A percentile compares a stretch with the other conserved stretches of the same genome.
phyloP scores from a whole-genome alignment of 2,113 vertebrate genomes.

The Toxostoma redivivum region DNA sequence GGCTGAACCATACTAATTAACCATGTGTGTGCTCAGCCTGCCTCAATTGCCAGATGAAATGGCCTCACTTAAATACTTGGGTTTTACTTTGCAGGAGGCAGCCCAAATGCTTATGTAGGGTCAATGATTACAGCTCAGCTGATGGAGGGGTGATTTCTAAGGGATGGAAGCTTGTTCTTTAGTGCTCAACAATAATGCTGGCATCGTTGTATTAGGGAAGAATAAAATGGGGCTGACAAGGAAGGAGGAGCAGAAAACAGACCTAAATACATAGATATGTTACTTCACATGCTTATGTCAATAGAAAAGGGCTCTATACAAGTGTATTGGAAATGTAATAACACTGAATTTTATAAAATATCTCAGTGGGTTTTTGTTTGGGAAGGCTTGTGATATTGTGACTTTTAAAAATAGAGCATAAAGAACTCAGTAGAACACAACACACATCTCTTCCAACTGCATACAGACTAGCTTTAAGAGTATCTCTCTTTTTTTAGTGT shows the following conservation, averaged over 20 bases:
- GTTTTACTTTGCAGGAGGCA: not conserved
- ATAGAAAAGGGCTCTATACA: not conserved
- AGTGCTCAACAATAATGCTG: rapidly evolving
- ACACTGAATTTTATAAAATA: not conserved
- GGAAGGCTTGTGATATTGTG: not conserved
- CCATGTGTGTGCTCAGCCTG: slow-evolving; percentile 20
- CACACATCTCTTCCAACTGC: not conserved
- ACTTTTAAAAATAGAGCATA: not conserved
- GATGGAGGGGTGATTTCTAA: not conserved
- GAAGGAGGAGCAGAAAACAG: not conserved
- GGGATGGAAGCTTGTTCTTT: not conserved
- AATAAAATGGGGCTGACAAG: not conserved
- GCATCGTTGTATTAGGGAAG: not conserved
- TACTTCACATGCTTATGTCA: not conserved
- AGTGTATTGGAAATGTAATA: not conserved
- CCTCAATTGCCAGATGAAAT: not conserved
- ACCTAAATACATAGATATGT: not conserved
- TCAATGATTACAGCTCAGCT: not conserved
- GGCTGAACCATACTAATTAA: slow-evolving; percentile 56
- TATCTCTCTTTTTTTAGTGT: not conserved
- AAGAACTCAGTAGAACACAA: not conserved
- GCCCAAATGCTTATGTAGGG: not conserved
- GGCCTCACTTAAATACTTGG: not conserved
- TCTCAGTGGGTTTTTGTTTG: not conserved
- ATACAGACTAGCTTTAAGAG: not conserved